A percentile compares a stretch with the other conserved stretches of the same genome.
Conservation (phyloP, 2,113 vertebrate genomes). For the Lasiurus cinereus region DNA sequence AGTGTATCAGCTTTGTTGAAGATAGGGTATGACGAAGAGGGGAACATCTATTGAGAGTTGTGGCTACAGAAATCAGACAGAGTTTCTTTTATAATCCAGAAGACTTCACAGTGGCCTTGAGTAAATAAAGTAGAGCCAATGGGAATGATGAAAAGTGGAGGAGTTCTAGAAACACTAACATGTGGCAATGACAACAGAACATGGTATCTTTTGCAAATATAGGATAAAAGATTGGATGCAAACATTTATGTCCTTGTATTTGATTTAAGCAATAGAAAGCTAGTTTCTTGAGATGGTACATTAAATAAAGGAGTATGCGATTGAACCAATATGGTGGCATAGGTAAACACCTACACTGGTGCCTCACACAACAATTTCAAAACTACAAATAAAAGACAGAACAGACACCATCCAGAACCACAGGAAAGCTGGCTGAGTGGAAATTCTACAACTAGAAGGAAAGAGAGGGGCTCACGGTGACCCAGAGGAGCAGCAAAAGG, state of each 20-base stretch:
- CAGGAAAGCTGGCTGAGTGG: too few relatives aligned
- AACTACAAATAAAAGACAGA: too few relatives aligned
- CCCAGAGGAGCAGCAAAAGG: too few relatives aligned
- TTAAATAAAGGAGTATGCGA: too few relatives aligned
- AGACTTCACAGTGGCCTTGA: not conserved
- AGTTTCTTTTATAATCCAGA: not conserved
- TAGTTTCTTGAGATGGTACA: not conserved
- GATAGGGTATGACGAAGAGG: not conserved
- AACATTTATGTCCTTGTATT: not conserved
- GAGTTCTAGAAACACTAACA: conserved; percentile 3
- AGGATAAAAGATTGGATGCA: not conserved
- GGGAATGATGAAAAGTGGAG: not conserved
- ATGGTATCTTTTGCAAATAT: not conserved
- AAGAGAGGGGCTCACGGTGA: too few relatives aligned
- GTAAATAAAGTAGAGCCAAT: not conserved
- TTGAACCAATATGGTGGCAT: too few relatives aligned
- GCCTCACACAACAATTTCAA: too few relatives aligned
- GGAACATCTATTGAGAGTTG: not conserved
- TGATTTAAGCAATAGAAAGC: not conserved
- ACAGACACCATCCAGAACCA: too few relatives aligned
- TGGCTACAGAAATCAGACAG: not conserved
- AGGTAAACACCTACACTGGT: too few relatives aligned
- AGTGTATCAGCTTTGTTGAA: not conserved
- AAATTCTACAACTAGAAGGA: too few relatives aligned
- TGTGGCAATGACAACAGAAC: not conserved